A percentile compares a stretch with the other conserved stretches of the same genome.
Evolutionary conservation across 1,140 invertebrate species (phyloP).

Genomic region (Bactericera cockerelli): DNA sequence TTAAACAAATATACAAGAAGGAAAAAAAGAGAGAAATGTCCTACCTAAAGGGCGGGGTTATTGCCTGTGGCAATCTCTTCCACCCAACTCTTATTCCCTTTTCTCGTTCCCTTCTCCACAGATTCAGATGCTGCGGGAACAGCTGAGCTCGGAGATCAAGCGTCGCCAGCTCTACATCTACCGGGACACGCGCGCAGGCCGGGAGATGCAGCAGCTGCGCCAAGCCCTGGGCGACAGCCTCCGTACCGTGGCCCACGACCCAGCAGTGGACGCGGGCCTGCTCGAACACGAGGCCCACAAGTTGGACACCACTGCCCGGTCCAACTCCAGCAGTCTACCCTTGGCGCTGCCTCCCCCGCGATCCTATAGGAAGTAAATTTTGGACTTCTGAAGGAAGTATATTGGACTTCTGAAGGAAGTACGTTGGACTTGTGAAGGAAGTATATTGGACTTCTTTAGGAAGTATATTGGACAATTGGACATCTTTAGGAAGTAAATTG

Average conservation of each 20-base stretch:
- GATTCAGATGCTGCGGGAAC: conserved; percentile 56
- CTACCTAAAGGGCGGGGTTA: no score
- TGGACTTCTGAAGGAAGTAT: no score
- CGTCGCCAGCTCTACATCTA: conserved; percentile 68
- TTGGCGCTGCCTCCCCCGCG: not conserved
- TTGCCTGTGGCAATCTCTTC: no score
- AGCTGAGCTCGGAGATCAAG: conserved; percentile 71
- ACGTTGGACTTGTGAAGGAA: no score
- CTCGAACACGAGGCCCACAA: conserved; percentile 73
- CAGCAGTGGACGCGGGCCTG: conserved; percentile 58
- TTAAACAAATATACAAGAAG: no score
- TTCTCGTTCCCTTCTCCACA: conserved; percentile 28
- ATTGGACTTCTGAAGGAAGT: no score
- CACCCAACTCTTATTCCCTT: not conserved
- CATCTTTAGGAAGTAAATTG: no score
- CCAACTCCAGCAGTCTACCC: conserved; percentile 18
- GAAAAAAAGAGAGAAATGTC: no score
- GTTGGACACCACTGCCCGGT: conserved; percentile 46
- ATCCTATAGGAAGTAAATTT: conserved; percentile 5
- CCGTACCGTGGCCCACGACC: conserved; percentile 63
- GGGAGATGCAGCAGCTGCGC: conserved; percentile 70
- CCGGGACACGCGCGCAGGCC: conserved; percentile 59
- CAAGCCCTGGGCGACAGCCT: conserved; percentile 69
- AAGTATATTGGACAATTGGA: no score
- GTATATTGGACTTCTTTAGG: no score